Evolutionary conservation across 2,113 vertebrate species (phyloP).

Genomic region (Bubalus kerabau): DNA sequence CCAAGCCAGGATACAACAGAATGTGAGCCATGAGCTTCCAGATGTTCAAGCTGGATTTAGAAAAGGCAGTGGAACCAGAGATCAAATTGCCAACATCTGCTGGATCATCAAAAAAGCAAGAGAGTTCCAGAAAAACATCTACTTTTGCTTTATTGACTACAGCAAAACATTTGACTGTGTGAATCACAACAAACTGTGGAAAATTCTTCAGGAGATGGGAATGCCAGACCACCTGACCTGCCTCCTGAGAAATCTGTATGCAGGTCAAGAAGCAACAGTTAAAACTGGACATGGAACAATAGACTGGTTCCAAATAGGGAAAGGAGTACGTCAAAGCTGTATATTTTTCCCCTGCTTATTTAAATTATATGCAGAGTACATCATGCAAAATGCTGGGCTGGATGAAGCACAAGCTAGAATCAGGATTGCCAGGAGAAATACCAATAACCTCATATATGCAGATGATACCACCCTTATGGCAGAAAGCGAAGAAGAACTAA

Average conservation of each 20-base stretch:
- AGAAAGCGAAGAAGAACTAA: not conserved
- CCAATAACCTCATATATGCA: not conserved
- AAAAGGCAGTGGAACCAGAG: not conserved
- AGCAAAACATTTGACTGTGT: not conserved
- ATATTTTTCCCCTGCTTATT: not conserved
- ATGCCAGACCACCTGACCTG: not conserved
- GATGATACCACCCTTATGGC: not conserved
- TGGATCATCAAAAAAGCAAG: not conserved
- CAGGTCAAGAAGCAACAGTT: not conserved
- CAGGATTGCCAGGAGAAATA: not conserved
- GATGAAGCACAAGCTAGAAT: not conserved
- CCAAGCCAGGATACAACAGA: not conserved
- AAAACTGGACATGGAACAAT: not conserved
- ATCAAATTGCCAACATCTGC: not conserved
- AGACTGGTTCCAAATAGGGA: not conserved
- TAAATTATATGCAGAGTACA: not conserved
- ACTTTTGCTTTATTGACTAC: not conserved
- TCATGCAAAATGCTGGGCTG: not conserved
- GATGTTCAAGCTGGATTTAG: not conserved
- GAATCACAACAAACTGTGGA: not conserved
- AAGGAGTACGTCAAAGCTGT: not conserved
- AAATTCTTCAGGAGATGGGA: not conserved
- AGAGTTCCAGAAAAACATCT: not conserved
- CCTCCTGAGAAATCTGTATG: not conserved
- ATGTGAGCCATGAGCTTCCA: not conserved